Conservation (phyloP, 2,113 vertebrate genomes). For the Mobula birostris region DNA sequence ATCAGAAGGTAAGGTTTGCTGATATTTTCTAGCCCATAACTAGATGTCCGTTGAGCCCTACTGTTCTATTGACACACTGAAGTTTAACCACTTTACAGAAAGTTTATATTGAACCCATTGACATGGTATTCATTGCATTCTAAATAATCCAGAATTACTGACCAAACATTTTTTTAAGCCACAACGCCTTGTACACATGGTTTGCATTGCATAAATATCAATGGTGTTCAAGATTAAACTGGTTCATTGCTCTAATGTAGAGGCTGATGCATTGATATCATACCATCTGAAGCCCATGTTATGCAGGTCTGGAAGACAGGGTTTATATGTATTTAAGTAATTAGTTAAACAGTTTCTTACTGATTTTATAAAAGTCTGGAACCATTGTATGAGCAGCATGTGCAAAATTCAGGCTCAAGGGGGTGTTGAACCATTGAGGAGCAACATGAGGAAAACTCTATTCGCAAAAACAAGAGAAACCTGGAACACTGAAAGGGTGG, state of each 20-base stretch:
- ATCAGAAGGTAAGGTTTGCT: neutral
- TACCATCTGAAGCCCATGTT: neutral
- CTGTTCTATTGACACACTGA: neutral
- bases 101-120: neutral
- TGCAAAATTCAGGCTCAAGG: neutral
- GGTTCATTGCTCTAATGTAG: neutral
- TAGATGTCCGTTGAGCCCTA: neutral
- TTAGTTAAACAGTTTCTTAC: neutral
- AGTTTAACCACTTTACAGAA: neutral
- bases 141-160: neutral
- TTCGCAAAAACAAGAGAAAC: neutral
- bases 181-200: neutral
- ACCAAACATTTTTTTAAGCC: neutral
- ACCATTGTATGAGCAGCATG: neutral
- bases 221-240: neutral
- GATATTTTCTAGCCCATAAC: neutral
- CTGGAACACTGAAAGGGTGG: neutral
- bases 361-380: neutral
- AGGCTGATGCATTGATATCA: neutral
- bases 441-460: neutral
- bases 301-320: neutral
- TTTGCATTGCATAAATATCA: neutral
- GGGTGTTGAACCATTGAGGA: neutral
- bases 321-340: neutral
- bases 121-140: neutral